A percentile compares a stretch with the other conserved stretches of the same genome.
These are phyloP conservation scores for Xylocampa areola DNA, from an alignment of 2,888 invertebrate species.

Conservation along the genomic window DNA sequence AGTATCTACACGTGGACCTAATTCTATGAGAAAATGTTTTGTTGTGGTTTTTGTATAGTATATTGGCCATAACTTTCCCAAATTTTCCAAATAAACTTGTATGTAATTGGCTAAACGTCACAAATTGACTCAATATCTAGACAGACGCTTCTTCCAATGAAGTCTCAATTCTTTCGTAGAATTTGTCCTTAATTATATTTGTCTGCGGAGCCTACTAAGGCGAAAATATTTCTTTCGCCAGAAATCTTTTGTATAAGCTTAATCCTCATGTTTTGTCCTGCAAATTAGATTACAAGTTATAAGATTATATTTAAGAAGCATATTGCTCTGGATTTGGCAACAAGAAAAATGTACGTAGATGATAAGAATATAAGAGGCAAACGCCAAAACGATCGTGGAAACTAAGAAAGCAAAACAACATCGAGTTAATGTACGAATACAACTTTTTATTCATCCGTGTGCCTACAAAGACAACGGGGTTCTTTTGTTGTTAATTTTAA, in stretches of 20 bases:
- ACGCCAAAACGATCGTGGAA: constrained; percentile 26
- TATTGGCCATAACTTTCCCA: constrained; percentile 13
- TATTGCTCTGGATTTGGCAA: constrained; percentile 21
- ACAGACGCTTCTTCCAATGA: constrained; percentile 24
- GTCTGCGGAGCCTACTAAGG: constrained; percentile 59
- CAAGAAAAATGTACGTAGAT: constrained; percentile 24
- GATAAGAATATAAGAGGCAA: constrained; percentile 11
- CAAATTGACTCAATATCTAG: constrained; percentile 46
- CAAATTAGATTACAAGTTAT: constrained; percentile 63
- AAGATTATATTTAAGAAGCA: constrained; percentile 57
- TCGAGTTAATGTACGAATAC: constrained; percentile 18
- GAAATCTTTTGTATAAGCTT: constrained; percentile 58
- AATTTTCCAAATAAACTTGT: constrained; percentile 36
- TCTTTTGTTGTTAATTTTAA: no score
- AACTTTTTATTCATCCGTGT: background rate
- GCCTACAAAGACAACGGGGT: constrained; percentile 8
- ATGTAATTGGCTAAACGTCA: constrained; percentile 37
- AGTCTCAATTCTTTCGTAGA: constrained; percentile 63
- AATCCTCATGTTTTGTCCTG: constrained; percentile 62
- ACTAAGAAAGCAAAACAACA: constrained; percentile 40
- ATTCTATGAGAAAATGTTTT: constrained; percentile 18
- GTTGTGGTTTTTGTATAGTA: constrained; percentile 10
- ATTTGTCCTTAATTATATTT: constrained; percentile 72
- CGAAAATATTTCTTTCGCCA: constrained; percentile 66
- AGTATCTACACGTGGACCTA: no score